Base-by-base conservation (phyloP, 1,140 invertebrate species). In the Eurosta solidaginis region DNA sequence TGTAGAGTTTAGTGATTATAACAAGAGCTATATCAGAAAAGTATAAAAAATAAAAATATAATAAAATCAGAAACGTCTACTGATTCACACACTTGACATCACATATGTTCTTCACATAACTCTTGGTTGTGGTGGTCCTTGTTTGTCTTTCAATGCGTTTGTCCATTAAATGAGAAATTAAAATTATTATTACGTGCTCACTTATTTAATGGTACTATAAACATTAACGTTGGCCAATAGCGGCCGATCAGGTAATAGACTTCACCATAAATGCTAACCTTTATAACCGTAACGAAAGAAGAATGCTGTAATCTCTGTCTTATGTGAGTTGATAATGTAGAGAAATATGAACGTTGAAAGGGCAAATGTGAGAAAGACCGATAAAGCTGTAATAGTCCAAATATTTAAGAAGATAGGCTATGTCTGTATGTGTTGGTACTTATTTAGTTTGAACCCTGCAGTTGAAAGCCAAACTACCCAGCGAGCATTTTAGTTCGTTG, bases 141-240 rank as follows among this genome's bases (percentile, higher is more conserved):
- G 14, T 47, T 29, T 54, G 52, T 6, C 20, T 3, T 25, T 6
- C 59, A 20, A 20, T 42, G 9, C 40, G 59, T 42, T n/a, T n/a
- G 59, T n/a, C 6, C 20, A 68, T 74, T 25, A 54, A 76, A 36
- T 76, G 29, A 63, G 63, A 77, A 44, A 63, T 77, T 77, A 27
- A 77, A 77, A 77, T 77, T 68, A 25, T 45, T 68, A 47, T 68
- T 77, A 77, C 54, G 76, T 77, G 76, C 50, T 59, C 40, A 33
- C 14, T 68, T 68, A 77, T 63, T 77, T 77, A 77, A 77, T 77
- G 76, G 40, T 12, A 14, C 75, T 36, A 45, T 74, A 33, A 74
- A 29, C 33, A 20, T 25, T 6, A 36, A 59, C 25, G 22, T 3
- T 3, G 10, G 52, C 10, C 6, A 25, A 27, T 59, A 12, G 1